Evolutionary conservation across 1,140 invertebrate species (phyloP).

Genomic region (Eriocheir sinensis): DNA sequence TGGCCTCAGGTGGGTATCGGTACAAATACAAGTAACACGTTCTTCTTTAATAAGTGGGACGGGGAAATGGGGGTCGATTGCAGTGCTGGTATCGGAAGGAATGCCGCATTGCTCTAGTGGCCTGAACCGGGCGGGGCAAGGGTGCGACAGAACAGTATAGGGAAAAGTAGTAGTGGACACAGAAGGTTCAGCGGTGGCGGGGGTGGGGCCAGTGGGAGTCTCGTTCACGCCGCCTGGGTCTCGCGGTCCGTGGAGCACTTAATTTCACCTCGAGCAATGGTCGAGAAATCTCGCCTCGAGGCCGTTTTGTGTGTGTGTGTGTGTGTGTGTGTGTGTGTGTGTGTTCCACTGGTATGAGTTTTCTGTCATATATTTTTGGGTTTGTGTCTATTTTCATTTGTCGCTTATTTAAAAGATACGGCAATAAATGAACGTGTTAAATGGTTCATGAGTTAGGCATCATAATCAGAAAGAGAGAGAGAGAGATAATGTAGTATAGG

Average conservation of each 20-base stretch:
- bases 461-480: too few species aligned
- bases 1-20: too few species aligned
- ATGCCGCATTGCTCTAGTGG: too few species aligned
- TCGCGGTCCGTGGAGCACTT: background rate
- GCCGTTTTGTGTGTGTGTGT: background rate
- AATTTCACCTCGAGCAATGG: background rate
- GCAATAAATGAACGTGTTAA: background rate
- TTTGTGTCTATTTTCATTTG: background rate
- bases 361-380: background rate
- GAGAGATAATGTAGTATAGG: too few species aligned
- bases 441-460: background rate
- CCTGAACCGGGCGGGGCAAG: background rate
- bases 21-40: too few species aligned
- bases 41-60: too few species aligned
- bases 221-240: background rate
- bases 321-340: constrained; percentile 13
- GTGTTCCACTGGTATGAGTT: background rate
- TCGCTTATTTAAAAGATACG: background rate
- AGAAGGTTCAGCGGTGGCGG: background rate
- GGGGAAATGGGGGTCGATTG: background rate
- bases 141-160: too few species aligned
- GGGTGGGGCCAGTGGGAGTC: background rate
- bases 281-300: background rate
- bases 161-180: background rate
- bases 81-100: too few species aligned